A percentile compares a stretch with the other conserved stretches of the same genome.
phyloP scores from a whole-genome alignment of 2,113 vertebrate species.

The Peucedramus taeniatus region DNA sequence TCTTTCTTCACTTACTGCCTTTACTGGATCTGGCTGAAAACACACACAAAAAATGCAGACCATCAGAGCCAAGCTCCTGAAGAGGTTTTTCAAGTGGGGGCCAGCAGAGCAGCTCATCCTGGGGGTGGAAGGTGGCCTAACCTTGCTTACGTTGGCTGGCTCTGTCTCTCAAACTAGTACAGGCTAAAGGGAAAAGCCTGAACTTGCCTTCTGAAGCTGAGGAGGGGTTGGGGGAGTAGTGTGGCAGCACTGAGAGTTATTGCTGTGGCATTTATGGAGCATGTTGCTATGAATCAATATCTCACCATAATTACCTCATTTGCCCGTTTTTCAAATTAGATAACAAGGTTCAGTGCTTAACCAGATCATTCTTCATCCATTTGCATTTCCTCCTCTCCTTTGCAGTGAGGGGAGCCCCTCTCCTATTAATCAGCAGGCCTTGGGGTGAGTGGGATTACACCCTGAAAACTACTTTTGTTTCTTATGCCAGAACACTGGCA shows the following conservation, averaged over 20 bases:
- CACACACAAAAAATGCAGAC: neutral
- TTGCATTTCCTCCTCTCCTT: neutral
- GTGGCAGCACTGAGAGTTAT: slow-evolving; percentile 13
- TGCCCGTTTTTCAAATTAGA: slow-evolving; percentile 49
- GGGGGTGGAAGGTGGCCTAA: neutral
- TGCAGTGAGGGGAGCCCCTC: neutral
- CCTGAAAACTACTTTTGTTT: neutral
- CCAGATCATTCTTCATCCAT: slow-evolving; percentile 5
- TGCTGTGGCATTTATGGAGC: slow-evolving; percentile 29
- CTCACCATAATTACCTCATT: slow-evolving; percentile 64
- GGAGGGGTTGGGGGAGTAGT: neutral
- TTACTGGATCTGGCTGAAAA: neutral
- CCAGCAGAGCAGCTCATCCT: neutral
- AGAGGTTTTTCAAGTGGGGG: neutral
- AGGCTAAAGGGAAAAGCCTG: neutral
- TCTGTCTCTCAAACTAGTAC: neutral
- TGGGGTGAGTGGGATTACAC: neutral
- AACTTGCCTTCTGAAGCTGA: neutral
- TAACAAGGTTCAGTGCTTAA: slow-evolving; percentile 44
- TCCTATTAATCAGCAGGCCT: neutral
- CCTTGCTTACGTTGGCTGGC: neutral
- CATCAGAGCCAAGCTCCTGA: neutral
- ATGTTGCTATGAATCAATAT: slow-evolving; percentile 49
- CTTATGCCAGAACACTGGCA: neutral
- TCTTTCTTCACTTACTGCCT: neutral